Conservation (phyloP, 2,888 invertebrate species). For the Tetranychus truncatus region DNA sequence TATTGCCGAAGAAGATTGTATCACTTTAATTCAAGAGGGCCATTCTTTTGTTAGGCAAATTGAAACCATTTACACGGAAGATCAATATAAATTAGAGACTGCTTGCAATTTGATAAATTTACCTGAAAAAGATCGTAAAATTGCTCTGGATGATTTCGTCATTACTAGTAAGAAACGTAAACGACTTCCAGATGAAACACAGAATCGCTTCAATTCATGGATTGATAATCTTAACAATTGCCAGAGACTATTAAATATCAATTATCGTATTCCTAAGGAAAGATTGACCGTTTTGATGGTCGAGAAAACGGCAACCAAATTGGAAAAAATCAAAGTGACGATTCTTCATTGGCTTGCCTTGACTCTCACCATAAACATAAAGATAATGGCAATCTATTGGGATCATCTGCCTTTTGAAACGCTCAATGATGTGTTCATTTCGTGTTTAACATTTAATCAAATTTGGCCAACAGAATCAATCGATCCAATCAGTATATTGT, state of each 20-base stretch:
- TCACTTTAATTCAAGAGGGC: background rate
- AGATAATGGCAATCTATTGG: conserved; percentile 9
- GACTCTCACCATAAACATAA: background rate
- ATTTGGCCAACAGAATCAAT: background rate
- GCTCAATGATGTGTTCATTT: background rate
- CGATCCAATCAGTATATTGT: background rate
- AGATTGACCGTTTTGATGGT: background rate
- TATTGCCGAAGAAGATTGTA: conserved; percentile 4
- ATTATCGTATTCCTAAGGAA: background rate
- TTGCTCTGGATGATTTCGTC: background rate
- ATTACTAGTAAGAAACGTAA: background rate
- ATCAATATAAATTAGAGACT: conserved; percentile 5
- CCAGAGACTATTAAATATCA: background rate
- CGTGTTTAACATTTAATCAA: background rate
- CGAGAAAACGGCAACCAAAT: background rate
- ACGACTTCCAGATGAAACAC: background rate
- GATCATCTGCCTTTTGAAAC: background rate
- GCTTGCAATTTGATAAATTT: background rate
- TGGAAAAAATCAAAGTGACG: background rate
- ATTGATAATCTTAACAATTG: background rate
- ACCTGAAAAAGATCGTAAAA: conserved; percentile 5
- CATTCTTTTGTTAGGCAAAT: background rate
- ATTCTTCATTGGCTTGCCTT: background rate
- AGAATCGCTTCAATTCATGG: conserved; percentile 8
- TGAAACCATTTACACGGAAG: conserved; percentile 7